Conservation (phyloP, 1,140 invertebrate species). For the Nymphalis io region DNA sequence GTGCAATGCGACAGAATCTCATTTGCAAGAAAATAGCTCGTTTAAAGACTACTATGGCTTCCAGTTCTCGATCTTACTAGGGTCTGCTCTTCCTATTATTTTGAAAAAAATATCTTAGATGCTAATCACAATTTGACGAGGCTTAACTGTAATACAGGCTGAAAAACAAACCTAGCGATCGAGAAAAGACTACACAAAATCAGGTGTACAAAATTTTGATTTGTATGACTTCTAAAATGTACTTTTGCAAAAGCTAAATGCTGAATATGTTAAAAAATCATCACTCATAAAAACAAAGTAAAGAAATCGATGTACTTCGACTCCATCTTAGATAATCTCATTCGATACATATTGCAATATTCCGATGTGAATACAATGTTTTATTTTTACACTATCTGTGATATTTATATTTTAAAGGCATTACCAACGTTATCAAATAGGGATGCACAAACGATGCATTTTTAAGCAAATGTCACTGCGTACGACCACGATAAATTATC, state of each 20-base stretch:
- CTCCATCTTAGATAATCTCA: conserved; percentile 11
- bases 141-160: neutral
- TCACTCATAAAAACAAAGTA: neutral
- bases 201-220: neutral
- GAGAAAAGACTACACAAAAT: neutral
- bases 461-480: conserved; percentile 13
- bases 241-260: neutral
- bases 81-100: conserved; percentile 7
- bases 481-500: neutral
- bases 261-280: conserved; percentile 19
- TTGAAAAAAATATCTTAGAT: neutral
- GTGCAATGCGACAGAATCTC: neutral
- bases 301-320: neutral
- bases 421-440: conserved; percentile 44
- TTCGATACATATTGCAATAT: conserved; percentile 19
- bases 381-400: conserved; percentile 76
- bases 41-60: neutral
- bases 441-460: conserved; percentile 17
- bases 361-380: conserved; percentile 33
- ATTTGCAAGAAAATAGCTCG: neutral
- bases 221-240: neutral
- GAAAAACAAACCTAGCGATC: conserved; percentile 3
- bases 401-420: conserved; percentile 72
- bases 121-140: conserved; percentile 1
- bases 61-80: neutral